These are phyloP conservation scores for Adela reaumurella DNA, from an alignment of 2,888 invertebrate genomes.

Conservation along the genomic window DNA sequence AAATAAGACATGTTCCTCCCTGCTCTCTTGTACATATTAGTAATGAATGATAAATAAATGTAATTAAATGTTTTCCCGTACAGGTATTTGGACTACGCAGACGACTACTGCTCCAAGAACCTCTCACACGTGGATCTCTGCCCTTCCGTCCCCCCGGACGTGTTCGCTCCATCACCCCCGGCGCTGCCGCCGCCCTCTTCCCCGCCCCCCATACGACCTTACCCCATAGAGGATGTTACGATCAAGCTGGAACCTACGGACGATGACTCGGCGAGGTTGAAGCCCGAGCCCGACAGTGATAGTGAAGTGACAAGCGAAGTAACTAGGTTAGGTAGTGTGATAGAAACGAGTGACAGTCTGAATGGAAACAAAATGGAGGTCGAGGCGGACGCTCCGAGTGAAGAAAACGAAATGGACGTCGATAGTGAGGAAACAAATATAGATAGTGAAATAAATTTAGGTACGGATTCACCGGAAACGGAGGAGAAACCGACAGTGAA, in stretches of 20 bases:
- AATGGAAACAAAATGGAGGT: slow-evolving; percentile 11
- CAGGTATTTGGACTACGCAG: slow-evolving; percentile 47
- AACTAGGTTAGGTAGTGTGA: too few species aligned
- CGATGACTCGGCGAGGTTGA: slow-evolving; percentile 7
- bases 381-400: slow-evolving; percentile 10
- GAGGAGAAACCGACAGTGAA: slow-evolving; percentile 40
- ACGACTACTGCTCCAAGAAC: slow-evolving; percentile 44
- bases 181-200: slow-evolving; percentile 30
- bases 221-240: slow-evolving; percentile 31
- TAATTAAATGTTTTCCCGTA: not conserved
- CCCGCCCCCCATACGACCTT: slow-evolving; percentile 31
- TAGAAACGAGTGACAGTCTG: too few species aligned
- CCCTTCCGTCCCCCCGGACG: slow-evolving; percentile 29
- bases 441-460: not conserved
- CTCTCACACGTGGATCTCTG: slow-evolving; percentile 30
- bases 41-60: too few species aligned
- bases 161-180: slow-evolving; percentile 39
- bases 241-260: too few species aligned
- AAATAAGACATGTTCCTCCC: too few species aligned
- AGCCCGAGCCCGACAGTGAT: slow-evolving; percentile 10
- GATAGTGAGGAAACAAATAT: too few species aligned
- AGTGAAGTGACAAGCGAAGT: too few species aligned
- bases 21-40: too few species aligned
- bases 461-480: not conserved
- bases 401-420: slow-evolving; percentile 1